These are phyloP conservation scores for Oscarella lobularis DNA, from an alignment of 37 sponge, comb jelly and placozoan species.

Conservation along the genomic window DNA sequence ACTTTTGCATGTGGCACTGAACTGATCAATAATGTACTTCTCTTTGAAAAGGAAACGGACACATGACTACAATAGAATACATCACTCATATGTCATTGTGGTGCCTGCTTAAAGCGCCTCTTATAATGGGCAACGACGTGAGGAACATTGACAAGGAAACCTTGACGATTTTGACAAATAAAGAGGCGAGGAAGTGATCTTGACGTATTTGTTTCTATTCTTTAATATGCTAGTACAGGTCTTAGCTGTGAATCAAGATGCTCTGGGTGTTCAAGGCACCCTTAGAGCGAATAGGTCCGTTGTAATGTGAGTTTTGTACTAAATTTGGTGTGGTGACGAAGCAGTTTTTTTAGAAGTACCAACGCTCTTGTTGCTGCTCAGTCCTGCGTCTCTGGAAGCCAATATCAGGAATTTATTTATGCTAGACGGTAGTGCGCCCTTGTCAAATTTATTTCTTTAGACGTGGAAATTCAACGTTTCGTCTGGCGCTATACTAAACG, in stretches of 20 bases:
- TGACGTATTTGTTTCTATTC: no score
- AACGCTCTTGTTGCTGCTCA: no score
- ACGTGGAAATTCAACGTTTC: not conserved
- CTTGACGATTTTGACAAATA: constrained; percentile 66
- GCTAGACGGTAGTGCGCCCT: no score
- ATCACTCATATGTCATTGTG: constrained; percentile 69
- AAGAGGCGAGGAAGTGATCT: constrained; percentile 26
- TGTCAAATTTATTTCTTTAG: no score
- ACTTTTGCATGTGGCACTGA: no score
- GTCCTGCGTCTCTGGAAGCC: no score
- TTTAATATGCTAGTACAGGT: no score
- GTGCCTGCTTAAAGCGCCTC: constrained; percentile 70
- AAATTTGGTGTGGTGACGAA: no score
- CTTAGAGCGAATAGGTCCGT: not conserved
- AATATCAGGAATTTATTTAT: no score
- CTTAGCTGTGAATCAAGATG: not conserved
- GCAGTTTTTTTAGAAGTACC: no score
- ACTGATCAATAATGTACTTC: no score
- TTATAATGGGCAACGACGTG: constrained; percentile 64
- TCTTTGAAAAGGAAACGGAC: constrained; percentile 37
- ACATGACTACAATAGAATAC: constrained; percentile 52
- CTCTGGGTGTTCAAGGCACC: not conserved
- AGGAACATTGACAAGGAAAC: constrained; percentile 39
- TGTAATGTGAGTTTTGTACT: not conserved
- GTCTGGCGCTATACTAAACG: not conserved